These are phyloP conservation scores for Bombycilla garrulus DNA, from an alignment of 2,113 vertebrate genomes.

Conservation along the genomic window DNA sequence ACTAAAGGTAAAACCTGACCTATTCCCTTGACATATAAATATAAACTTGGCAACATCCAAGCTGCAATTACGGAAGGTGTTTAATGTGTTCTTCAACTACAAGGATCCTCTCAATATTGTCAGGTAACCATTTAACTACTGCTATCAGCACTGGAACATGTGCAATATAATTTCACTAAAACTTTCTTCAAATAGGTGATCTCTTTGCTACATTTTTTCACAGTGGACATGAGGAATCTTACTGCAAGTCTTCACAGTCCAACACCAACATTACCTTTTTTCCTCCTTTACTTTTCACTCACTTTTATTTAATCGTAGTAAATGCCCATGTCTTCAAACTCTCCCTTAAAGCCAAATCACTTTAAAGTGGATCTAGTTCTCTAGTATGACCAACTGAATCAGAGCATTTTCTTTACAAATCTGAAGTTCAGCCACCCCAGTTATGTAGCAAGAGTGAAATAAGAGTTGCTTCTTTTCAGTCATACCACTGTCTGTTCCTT, in stretches of 20 bases:
- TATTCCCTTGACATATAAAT: not conserved
- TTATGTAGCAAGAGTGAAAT: not conserved
- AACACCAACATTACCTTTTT: not conserved
- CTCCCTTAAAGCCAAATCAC: not conserved
- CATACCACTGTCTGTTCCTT: not conserved
- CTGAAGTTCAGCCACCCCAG: not conserved
- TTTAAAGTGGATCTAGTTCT: not conserved
- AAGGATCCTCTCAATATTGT: not conserved
- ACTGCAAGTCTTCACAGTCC: not conserved
- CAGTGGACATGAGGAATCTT: not conserved
- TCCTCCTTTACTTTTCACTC: not conserved
- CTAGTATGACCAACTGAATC: not conserved
- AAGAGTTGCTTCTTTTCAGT: not conserved
- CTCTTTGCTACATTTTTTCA: not conserved
- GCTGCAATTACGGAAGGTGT: not conserved
- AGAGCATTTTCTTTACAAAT: not conserved
- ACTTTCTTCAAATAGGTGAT: not conserved
- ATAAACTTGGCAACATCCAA: not conserved
- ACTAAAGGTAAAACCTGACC: not conserved
- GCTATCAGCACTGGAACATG: not conserved
- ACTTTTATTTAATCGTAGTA: not conserved
- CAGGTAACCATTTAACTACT: not conserved
- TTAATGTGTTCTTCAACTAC: not conserved
- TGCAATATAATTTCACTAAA: not conserved
- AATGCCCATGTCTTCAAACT: not conserved